Evolutionary conservation across 2,888 invertebrate species (phyloP).

Genomic region (Troides oblongomaculatus): DNA sequence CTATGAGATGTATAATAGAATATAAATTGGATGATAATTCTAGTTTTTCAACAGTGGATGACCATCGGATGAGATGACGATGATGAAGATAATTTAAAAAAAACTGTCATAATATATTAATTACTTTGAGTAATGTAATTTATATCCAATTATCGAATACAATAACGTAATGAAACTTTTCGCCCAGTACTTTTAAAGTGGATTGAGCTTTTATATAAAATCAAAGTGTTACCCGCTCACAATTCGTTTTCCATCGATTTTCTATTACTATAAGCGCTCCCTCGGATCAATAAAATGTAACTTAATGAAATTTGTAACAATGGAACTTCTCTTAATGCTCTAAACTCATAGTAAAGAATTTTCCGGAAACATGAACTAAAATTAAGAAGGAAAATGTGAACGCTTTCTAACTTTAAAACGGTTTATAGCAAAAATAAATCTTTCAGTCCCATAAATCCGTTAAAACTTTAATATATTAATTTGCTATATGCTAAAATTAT

Average conservation of each 20-base stretch:
- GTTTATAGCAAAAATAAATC: background rate
- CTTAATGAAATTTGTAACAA: background rate
- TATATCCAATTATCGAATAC: background rate
- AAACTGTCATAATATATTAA: too few relatives aligned
- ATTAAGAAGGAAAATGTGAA: background rate
- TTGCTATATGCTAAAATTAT: background rate
- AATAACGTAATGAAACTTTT: constrained; percentile 1
- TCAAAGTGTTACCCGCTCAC: background rate
- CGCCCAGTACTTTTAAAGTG: background rate
- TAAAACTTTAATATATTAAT: background rate
- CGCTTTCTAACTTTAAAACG: background rate
- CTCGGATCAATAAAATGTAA: background rate
- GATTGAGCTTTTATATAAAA: constrained; percentile 1
- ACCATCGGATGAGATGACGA: too few relatives aligned
- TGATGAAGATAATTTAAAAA: too few relatives aligned
- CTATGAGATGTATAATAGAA: too few relatives aligned
- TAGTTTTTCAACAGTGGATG: too few relatives aligned
- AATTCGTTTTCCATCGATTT: background rate
- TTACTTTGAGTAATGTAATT: background rate
- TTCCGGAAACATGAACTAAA: background rate
- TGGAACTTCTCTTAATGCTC: background rate
- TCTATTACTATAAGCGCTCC: background rate
- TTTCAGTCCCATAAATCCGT: too few relatives aligned
- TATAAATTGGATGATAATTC: too few relatives aligned
- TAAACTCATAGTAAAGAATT: too few relatives aligned